Evolutionary conservation across 2,888 invertebrate species (phyloP), one percentile per base, ranked within the genome.

Genomic region (Cryptosula pallasiana): DNA sequence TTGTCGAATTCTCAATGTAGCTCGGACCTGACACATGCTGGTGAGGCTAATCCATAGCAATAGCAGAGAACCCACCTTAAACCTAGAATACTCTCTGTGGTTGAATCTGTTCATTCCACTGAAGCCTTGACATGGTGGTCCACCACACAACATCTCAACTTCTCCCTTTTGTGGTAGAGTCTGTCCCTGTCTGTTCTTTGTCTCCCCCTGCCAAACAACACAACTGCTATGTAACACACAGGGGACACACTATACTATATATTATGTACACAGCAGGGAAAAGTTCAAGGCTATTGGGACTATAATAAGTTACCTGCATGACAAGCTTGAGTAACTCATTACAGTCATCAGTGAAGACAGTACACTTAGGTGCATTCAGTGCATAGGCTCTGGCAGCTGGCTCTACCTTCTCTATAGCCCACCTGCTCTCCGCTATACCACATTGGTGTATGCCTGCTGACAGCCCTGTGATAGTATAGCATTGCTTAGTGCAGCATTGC

Each of bases 51-150:
- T 45, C 9, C 45, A 45, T 13, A 13, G 45, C 20, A 45, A 13
- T 13, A 9, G 45, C 45, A 45, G 45, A 13, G 23, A 13, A 69
- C 76, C 73, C 75, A 87, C 87, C 84, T 92, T 93, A 80, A 93
- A 93, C 76, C 90, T 87, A 0, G 93, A 92, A 83, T 93, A 93
- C 77, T 93, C 91, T 36, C 92, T 87, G 0, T 90, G 90, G 84
- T 92, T 93, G 83, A 93, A 94, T 71, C 93, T 87, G 84, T 94
- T 94, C 92, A 93, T 93, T 54, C 92, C 92, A 69, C 92, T 92
- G 85, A 93, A 94, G 1, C 93, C 93, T 84, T 94, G 93, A 81
- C 93, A 94, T 0, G 93, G 93, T 0, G 93, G 93, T 0, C 93
- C 93, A 13, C 93, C 94, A 79, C 92, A 91, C 35, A 94, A 84